These are phyloP conservation scores for Polyommatus icarus DNA, from an alignment of 2,888 invertebrate genomes.

Conservation along the genomic window DNA sequence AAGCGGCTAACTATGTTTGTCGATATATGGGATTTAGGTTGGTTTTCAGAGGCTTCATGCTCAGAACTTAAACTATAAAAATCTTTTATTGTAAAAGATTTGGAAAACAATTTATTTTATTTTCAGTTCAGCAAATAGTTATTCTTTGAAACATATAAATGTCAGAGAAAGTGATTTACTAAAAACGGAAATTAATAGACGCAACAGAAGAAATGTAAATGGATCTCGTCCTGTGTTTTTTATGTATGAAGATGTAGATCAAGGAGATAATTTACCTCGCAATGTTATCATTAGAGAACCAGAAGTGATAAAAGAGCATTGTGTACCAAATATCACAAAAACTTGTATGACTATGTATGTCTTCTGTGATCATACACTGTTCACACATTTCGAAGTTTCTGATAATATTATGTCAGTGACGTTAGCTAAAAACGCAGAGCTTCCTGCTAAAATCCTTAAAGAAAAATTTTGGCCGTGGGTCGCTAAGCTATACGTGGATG, in stretches of 20 bases:
- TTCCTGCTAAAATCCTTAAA: conserved; percentile 42
- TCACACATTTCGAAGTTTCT: conserved; percentile 56
- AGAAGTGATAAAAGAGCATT: conserved; percentile 65
- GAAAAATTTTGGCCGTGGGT: conserved; percentile 84
- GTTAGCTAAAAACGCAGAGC: conserved; percentile 47
- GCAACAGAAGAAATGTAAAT: conserved; percentile 52
- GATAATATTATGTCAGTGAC: conserved; percentile 47
- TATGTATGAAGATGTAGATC: conserved; percentile 49
- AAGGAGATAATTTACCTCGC: conserved; percentile 47
- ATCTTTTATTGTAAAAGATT: not conserved
- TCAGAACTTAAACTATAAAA: not conserved
- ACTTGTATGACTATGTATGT: conserved; percentile 79
- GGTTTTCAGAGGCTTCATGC: conserved; percentile 35
- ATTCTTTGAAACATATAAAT: conserved; percentile 63
- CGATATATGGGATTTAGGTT: conserved; percentile 85
- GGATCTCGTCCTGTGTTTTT: conserved; percentile 56
- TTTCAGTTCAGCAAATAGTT: conserved; percentile 66
- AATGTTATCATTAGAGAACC: conserved; percentile 60
- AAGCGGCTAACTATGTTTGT: conserved; percentile 82
- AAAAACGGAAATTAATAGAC: conserved; percentile 45
- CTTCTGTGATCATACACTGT: conserved; percentile 73
- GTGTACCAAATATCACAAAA: conserved; percentile 70
- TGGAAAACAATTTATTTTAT: not conserved
- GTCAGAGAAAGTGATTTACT: conserved; percentile 55
- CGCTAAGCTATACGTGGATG: conserved; percentile 86